phyloP scores from a whole-genome alignment of 2,888 invertebrate genomes.

The Cryptophagus acutangulus region DNA sequence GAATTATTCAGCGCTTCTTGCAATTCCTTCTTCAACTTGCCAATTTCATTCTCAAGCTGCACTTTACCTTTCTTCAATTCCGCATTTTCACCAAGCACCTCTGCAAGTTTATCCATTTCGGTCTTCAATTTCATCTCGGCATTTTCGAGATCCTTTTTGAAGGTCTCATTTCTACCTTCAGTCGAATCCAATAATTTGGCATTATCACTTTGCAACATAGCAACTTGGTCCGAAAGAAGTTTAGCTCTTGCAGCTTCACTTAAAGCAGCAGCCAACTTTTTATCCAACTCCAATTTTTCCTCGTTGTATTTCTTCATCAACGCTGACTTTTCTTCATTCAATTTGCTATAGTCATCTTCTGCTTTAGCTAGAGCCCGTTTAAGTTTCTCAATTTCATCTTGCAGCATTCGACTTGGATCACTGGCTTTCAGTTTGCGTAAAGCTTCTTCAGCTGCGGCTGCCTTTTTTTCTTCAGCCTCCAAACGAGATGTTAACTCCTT shows the following conservation, averaged over 20 bases:
- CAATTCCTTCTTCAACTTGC: slow-evolving; percentile 26
- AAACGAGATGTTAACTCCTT: slow-evolving; percentile 29
- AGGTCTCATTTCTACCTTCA: slow-evolving; percentile 18
- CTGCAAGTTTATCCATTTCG: slow-evolving; percentile 18
- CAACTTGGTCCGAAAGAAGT: slow-evolving; percentile 19
- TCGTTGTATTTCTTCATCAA: slow-evolving; percentile 6
- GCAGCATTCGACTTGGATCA: slow-evolving; percentile 28
- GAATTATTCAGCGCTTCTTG: slow-evolving; percentile 18
- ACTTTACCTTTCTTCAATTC: slow-evolving; percentile 21
- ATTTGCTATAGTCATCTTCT: slow-evolving; percentile 23
- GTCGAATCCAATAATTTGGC: no score
- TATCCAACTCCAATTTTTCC: slow-evolving; percentile 3
- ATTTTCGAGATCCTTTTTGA: slow-evolving; percentile 19
- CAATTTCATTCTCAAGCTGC: slow-evolving; percentile 21
- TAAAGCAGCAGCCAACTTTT: slow-evolving; percentile 11
- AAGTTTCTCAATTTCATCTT: slow-evolving; percentile 25
- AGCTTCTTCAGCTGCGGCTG: slow-evolving; percentile 29
- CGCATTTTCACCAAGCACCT: slow-evolving; percentile 22
- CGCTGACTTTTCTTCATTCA: slow-evolving; percentile 20
- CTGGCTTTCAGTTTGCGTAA: slow-evolving; percentile 25
- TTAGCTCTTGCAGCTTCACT: slow-evolving; percentile 14
- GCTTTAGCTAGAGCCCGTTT: slow-evolving; percentile 21
- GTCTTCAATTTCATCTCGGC: slow-evolving; percentile 17
- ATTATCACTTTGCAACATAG: slow-evolving; percentile 13
- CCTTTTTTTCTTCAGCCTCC: slow-evolving; percentile 28